A percentile compares a stretch with the other conserved stretches of the same genome.
These are phyloP conservation scores for Drosophila longiperda DNA, from an alignment of 2,888 invertebrate species.

Conservation along the genomic window DNA sequence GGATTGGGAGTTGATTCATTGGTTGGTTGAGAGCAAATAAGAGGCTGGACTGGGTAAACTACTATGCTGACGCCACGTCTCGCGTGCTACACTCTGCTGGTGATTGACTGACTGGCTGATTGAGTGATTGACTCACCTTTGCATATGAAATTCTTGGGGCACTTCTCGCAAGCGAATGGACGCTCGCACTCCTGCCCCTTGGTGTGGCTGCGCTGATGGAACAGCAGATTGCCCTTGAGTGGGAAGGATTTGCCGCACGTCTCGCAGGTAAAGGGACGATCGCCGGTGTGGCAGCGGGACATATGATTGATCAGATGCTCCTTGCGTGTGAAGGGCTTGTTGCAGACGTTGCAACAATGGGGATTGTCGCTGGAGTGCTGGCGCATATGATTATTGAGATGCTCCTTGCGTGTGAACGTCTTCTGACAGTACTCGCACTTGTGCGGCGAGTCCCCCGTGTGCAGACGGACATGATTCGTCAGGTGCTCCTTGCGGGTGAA, in stretches of 20 bases:
- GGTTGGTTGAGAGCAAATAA: conserved; percentile 15
- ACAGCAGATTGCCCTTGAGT: conserved; percentile 92
- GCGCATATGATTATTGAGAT: conserved; percentile 93
- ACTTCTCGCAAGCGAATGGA: conserved; percentile 92
- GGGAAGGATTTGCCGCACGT: conserved; percentile 95
- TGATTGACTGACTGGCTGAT: background rate
- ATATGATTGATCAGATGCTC: conserved; percentile 95
- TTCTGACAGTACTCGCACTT: conserved; percentile 94
- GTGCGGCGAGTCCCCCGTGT: conserved; percentile 93
- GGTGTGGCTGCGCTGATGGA: conserved; percentile 94
- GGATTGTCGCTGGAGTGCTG: conserved; percentile 96
- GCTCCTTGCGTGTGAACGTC: conserved; percentile 94
- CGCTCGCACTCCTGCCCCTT: conserved; percentile 89
- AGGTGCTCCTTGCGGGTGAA: conserved; percentile 95
- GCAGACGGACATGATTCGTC: conserved; percentile 93
- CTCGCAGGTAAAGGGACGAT: conserved; percentile 92
- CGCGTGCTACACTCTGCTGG: conserved; percentile 49
- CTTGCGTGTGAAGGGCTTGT: conserved; percentile 93
- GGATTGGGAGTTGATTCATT: background rate
- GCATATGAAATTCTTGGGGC: conserved; percentile 94
- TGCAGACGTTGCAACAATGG: conserved; percentile 93
- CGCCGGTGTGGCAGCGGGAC: conserved; percentile 89
- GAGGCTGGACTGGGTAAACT: conserved; percentile 44
- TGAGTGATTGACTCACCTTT: conserved; percentile 87
- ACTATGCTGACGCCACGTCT: conserved; percentile 77